phyloP scores from a whole-genome alignment of 1,140 invertebrate species.

The Leucophenga varia region DNA sequence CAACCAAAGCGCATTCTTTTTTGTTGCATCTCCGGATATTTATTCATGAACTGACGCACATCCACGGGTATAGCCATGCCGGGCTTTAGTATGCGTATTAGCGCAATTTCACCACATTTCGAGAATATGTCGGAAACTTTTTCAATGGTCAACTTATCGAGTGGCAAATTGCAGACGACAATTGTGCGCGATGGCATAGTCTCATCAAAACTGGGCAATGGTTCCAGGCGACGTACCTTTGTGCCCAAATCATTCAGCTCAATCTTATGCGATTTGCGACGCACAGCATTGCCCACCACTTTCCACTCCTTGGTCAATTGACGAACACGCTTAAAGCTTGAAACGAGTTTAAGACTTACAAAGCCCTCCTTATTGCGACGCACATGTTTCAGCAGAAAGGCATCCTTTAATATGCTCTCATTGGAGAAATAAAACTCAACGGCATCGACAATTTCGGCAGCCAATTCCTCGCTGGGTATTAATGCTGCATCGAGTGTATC shows the following conservation, averaged over 20 bases:
- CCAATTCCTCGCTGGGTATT: conserved; percentile 69
- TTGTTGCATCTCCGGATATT: conserved; percentile 82
- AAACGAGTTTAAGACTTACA: conserved; percentile 90
- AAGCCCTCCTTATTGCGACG: conserved; percentile 92
- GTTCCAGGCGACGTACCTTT: conserved; percentile 82
- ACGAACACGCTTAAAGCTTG: conserved; percentile 90
- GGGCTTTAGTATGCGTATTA: conserved; percentile 81
- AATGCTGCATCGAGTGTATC: conserved; percentile 36
- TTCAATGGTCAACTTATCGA: conserved; percentile 82
- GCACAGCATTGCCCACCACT: conserved; percentile 81
- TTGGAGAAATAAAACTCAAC: conserved; percentile 95
- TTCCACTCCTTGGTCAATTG: conserved; percentile 92
- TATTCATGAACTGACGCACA: conserved; percentile 84
- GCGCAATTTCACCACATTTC: conserved; percentile 82
- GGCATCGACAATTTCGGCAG: conserved; percentile 76
- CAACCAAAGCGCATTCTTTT: conserved; percentile 84
- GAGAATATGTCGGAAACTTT: conserved; percentile 85
- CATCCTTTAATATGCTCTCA: conserved; percentile 91
- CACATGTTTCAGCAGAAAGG: conserved; percentile 92
- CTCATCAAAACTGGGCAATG: conserved; percentile 86
- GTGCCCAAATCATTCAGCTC: conserved; percentile 89
- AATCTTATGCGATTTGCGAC: conserved; percentile 73
- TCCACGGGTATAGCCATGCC: conserved; percentile 86
- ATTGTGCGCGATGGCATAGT: conserved; percentile 87
- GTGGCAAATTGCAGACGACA: conserved; percentile 80